Evolutionary conservation across 2,888 invertebrate genomes (phyloP), one percentile per base, ranked within the genome.

Genomic region (Itoplectis maculator): DNA sequence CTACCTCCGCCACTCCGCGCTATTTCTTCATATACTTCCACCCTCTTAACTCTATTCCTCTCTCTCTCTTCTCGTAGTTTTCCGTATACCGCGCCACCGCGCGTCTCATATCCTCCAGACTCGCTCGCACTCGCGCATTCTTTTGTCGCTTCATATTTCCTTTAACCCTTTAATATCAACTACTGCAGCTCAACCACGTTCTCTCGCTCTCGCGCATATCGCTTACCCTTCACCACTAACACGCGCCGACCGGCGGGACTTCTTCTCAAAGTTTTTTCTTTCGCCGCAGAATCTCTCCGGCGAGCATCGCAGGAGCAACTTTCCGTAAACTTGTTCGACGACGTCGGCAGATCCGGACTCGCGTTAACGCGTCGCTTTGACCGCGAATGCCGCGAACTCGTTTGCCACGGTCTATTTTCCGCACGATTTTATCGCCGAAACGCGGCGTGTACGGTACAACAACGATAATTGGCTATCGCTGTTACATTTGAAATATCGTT

Each of bases 141-240:
- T 40, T 63, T 59, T 35, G 45, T 45, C 72, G 56, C 59, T 59
- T 45, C 42, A 59, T 59, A 45, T 56, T 47, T 42, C 18, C 23
- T 47, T 56, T 40, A 54, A 72, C 59, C 72, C 59, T 59, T 59
- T 59, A 59, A 59, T 59, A 72, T 72, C 72, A 72, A 72, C 72
- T 72, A 35, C 72, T 23, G 68, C 35, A 29, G 59, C 45, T 72
- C n/a, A n/a, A n/a, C n/a, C n/a, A n/a, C n/a, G n/a, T 72, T 56
- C 56, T 23, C 37, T 35, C 35, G 29, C 59, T 72, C 59, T 72
- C 72, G 35, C 23, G 40, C 40, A 40, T 11, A 63, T 63, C 23
- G 1, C 54, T n/a, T n/a, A n/a, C 18, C 20, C 15, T 29, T 29
- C 9, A 4, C 35, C 35, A 3, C 35, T 35, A 37, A 37, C n/a